These are phyloP conservation scores for Malthinus flaveolus DNA, from an alignment of 2,888 invertebrate genomes.

Conservation along the genomic window DNA sequence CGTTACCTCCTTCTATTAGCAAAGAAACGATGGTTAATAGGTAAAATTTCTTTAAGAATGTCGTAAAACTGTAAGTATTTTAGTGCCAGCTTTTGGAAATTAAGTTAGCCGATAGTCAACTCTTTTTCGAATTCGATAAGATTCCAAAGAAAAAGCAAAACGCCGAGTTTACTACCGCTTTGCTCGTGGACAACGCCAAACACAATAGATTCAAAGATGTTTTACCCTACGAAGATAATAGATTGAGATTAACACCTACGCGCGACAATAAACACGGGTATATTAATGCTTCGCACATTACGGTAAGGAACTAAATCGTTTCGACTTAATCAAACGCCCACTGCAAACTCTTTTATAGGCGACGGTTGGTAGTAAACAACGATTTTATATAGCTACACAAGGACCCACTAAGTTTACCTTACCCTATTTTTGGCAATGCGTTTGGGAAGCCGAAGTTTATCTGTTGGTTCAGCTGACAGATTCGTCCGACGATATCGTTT, in stretches of 20 bases:
- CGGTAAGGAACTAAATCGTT: conserved; percentile 58
- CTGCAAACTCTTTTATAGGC: conserved; percentile 61
- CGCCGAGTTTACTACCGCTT: conserved; percentile 72
- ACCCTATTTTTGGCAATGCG: conserved; percentile 80
- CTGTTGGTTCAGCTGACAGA: conserved; percentile 79
- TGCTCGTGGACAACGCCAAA: conserved; percentile 68
- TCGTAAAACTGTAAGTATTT: conserved; percentile 29
- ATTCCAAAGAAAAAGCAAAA: conserved; percentile 76
- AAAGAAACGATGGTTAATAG: conserved; percentile 76
- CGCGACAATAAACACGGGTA: conserved; percentile 86
- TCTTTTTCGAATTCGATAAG: conserved; percentile 84
- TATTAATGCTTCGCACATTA: conserved; percentile 90
- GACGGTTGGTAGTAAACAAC: conserved; percentile 78
- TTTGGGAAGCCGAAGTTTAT: conserved; percentile 86
- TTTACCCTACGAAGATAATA: conserved; percentile 88
- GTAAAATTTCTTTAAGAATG: conserved; percentile 5
- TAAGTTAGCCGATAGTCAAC: conserved; percentile 72
- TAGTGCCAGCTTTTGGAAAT: conserved; percentile 68
- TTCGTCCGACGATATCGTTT: conserved; percentile 58
- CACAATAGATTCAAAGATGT: conserved; percentile 67
- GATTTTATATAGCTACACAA: conserved; percentile 85
- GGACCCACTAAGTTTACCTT: conserved; percentile 66
- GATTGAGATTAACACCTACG: conserved; percentile 80
- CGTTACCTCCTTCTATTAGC: conserved; percentile 74
- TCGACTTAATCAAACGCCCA: no score